Evolutionary conservation across 2,113 vertebrate genomes (phyloP), one percentile per base, ranked within the genome.

Genomic region (Aix galericulata): DNA sequence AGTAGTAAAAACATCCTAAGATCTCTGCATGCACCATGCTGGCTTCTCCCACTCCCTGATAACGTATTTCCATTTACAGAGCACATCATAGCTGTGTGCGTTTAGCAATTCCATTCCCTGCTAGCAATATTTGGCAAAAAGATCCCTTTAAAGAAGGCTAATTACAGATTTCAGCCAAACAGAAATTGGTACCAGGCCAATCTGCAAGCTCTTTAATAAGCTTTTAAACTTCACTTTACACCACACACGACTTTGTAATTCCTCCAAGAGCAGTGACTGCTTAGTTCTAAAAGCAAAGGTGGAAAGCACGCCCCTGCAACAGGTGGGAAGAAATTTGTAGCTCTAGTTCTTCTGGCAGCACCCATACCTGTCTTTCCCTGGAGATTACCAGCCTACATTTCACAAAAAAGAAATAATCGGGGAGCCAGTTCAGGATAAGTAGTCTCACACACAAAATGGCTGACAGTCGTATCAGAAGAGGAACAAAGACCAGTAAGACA

Each of bases 121-220:
- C 48, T 90, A 86, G 73, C 60, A 90, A 38, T 91, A 92, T 81
- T 38, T 93, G 38, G 55, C 62, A 94, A 46, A 76, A 88, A 86
- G 50, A 81, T 23, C 48, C 7, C 25, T 87, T 88, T 71, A 91
- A 93, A 95, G 64, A 78, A 34, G 40, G 31, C 42, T 89, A 91
- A 92, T 89, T 94, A 87, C 48, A 91, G n/a, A 88, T 67, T 93
- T 79, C 40, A 62, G 27, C 69, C 77, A 55, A 90, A 46, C 56
- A 91, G 34, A 88, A 89, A 50, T 50, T 82, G 67, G 48, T 75
- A 59, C 42, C 36, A 14, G 34, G 69, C 73, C 8, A 17, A 82
- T 27, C 52, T 63, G 15, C 34, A 66, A 74, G 46, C 14, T 88
- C 36, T 72, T 88, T 55, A 82, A 67, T 72, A 83, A 91, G 79